Evolutionary conservation across 2,797 vertebrate genomes (phyloP).

Genomic region (Heterohyrax brucei): DNA sequence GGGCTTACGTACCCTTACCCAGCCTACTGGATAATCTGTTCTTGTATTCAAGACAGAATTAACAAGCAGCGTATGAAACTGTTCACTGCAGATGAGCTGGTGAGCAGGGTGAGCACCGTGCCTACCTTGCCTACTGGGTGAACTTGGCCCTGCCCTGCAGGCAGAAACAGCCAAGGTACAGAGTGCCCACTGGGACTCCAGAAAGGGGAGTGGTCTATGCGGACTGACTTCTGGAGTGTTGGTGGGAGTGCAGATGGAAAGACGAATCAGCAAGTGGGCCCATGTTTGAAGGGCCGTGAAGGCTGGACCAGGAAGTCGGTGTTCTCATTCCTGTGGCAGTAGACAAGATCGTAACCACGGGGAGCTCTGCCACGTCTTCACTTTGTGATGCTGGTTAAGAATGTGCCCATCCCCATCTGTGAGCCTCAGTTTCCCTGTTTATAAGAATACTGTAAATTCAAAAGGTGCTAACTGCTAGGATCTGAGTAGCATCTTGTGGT

Average conservation of each 20-base stretch:
- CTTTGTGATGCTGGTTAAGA: neutral
- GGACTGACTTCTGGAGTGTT: neutral
- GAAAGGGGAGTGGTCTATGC: neutral
- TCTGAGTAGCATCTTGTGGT: slow-evolving; percentile 26
- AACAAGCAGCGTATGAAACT: no score
- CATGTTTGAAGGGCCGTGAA: neutral
- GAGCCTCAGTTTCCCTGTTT: neutral
- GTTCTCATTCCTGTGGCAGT: neutral
- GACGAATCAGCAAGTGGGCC: neutral
- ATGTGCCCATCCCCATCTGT: neutral
- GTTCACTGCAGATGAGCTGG: no score
- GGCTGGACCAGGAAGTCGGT: neutral
- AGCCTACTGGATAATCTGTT: no score
- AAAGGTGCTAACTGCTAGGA: neutral
- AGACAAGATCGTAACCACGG: neutral
- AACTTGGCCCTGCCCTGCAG: neutral
- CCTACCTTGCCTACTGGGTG: no score
- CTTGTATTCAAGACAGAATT: no score
- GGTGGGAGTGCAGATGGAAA: neutral
- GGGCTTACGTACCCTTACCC: no score
- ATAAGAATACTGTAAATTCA: neutral
- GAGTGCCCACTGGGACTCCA: neutral
- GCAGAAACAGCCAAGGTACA: neutral
- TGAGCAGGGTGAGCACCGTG: no score
- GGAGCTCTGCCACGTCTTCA: neutral